These are phyloP conservation scores for Furnarius figulus DNA, from an alignment of 2,113 vertebrate genomes.

Conservation along the genomic window DNA sequence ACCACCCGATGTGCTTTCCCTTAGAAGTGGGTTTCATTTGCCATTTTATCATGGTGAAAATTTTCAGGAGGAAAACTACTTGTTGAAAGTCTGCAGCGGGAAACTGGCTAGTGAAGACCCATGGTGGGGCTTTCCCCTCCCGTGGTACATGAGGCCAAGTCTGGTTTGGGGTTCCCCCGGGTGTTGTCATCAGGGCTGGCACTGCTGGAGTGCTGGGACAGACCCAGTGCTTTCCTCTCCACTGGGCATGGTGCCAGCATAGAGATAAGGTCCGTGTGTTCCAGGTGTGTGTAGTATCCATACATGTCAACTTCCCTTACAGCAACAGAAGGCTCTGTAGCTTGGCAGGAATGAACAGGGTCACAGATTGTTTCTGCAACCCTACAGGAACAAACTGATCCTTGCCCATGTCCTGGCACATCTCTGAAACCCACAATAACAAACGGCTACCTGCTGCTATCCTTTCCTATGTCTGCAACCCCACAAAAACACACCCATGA, in stretches of 20 bases:
- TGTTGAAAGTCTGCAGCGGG: accelerated
- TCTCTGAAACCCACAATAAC: background rate
- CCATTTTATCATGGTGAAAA: background rate
- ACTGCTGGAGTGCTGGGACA: background rate
- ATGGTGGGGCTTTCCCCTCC: background rate
- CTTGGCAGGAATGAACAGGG: background rate
- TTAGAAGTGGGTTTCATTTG: background rate
- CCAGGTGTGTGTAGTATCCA: background rate
- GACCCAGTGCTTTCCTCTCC: accelerated
- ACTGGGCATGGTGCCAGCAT: accelerated
- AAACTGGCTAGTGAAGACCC: background rate
- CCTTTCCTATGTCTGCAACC: background rate
- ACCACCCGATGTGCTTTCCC: background rate
- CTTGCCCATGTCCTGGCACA: background rate
- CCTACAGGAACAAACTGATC: background rate
- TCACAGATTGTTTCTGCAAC: background rate
- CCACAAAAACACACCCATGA: accelerated
- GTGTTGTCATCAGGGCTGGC: accelerated
- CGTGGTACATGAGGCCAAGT: accelerated
- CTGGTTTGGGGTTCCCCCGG: accelerated
- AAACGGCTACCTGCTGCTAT: background rate
- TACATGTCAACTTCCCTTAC: accelerated
- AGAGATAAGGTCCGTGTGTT: background rate
- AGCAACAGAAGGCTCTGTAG: background rate
- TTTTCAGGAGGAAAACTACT: background rate